phyloP scores from a whole-genome alignment of 2,113 vertebrate genomes.

The Brachirus orientalis region DNA sequence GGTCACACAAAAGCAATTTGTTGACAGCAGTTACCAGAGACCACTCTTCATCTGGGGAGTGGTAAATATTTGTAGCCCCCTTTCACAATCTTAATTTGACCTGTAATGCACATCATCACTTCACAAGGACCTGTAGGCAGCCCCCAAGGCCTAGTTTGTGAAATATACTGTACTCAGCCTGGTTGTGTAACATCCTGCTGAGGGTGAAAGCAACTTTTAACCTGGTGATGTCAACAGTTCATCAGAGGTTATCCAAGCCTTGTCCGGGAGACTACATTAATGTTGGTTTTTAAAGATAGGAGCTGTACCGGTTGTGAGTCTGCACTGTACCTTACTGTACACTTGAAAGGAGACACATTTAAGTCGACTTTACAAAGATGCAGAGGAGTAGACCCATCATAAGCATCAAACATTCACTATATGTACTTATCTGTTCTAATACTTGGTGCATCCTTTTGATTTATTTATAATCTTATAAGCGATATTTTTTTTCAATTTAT shows the following conservation, averaged over 20 bases:
- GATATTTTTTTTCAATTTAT: too few species aligned
- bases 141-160: not conserved
- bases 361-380: too few species aligned
- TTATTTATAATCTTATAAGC: too few species aligned
- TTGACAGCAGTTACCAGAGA: not conserved
- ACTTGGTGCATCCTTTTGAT: too few species aligned
- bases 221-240: conserved; percentile 7
- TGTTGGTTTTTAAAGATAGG: not conserved
- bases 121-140: too few species aligned
- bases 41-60: not conserved
- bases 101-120: not conserved
- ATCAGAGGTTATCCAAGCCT: conserved; percentile 4
- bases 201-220: not conserved
- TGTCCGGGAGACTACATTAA: not conserved
- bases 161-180: not conserved
- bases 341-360: too few species aligned
- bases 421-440: too few species aligned
- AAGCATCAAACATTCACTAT: too few species aligned
- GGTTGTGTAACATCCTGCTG: not conserved
- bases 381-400: too few species aligned
- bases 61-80: not conserved
- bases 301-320: not conserved
- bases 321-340: too few species aligned
- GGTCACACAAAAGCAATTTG: not conserved
- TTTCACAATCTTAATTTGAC: not conserved